Conservation (phyloP, 2,888 invertebrate genomes). For the Teleiodes luculella region DNA sequence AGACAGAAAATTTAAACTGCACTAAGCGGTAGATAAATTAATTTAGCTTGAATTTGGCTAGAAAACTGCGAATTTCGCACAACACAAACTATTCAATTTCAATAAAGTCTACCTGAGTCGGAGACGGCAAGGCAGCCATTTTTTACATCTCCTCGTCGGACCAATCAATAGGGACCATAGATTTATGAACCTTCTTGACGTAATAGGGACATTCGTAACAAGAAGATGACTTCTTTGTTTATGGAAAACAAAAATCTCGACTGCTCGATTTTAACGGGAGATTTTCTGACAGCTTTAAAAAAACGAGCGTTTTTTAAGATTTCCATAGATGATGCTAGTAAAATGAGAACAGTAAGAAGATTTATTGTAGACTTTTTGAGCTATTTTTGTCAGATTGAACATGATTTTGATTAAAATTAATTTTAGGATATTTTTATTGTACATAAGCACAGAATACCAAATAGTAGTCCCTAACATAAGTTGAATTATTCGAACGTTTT, state of each 20-base stretch:
- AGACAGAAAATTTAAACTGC: conserved; percentile 33
- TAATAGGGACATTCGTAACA: conserved; percentile 20
- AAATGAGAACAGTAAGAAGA: no score
- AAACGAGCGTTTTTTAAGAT: no score
- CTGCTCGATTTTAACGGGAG: not conserved
- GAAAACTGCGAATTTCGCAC: conserved; percentile 30
- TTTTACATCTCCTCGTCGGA: conserved; percentile 79
- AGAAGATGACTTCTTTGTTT: not conserved
- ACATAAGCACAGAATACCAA: no score
- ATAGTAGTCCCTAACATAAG: no score
- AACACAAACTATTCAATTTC: conserved; percentile 47
- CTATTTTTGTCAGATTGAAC: no score
- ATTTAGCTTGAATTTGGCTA: conserved; percentile 31
- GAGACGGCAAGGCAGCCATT: conserved; percentile 92
- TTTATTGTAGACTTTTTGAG: no score
- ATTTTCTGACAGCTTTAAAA: not conserved
- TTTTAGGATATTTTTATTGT: no score
- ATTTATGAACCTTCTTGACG: conserved; percentile 59
- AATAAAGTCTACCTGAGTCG: conserved; percentile 85
- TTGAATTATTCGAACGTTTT: no score
- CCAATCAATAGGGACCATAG: conserved; percentile 77
- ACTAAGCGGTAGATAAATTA: conserved; percentile 35
- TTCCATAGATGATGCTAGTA: no score
- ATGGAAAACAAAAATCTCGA: not conserved
- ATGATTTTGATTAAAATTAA: not conserved